Evolutionary conservation across 2,888 invertebrate genomes (phyloP), one percentile per base, ranked within the genome.

Genomic region (Apoderus coryli): DNA sequence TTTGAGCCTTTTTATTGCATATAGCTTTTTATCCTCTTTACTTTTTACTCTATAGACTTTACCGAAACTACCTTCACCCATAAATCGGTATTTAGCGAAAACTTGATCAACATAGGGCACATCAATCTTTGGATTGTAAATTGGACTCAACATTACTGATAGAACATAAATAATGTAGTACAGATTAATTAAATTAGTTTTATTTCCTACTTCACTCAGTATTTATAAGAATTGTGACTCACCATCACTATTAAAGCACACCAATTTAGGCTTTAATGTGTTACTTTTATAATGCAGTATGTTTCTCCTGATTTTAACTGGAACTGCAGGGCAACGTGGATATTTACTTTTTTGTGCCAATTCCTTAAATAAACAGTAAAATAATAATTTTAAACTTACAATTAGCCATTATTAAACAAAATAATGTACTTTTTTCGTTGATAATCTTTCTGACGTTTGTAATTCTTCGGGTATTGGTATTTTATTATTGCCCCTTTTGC

Each of bases 31-130:
- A 57, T 79, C 76, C 42, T 75, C 72, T 38, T 63, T 67, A 37
- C 67, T 70, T 32, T 60, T 59, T 1, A 72, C 79, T 49, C 71
- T 68, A 46, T 69, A 78, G 1, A 79, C 79, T 54, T 74, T 72
- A 5, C 79, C 80, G 60, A 79, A 81, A 3, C 76, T 77, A 2
- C 81, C 81, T 49, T 71, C 71, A 2, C 81, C 81, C 22, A 81
- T 61, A 44, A 67, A 66, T 4, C 59, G 55, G 10, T 69, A 55
- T 14, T 67, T 59, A n/a, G 63, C 59, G 49, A 76, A 81, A 42
- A 71, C 68, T 51, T 77, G 76, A 29, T 76, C 67, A 47, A 78
- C 72, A 47, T 76, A 78, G 3, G 67, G 52, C 9, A 35, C 31
- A 22, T 51, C 47, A 7, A 45, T 42, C 3, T 47, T 47, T 7